Base-by-base conservation (phyloP, 1,140 invertebrate species). In the Atta cephalotes region DNA sequence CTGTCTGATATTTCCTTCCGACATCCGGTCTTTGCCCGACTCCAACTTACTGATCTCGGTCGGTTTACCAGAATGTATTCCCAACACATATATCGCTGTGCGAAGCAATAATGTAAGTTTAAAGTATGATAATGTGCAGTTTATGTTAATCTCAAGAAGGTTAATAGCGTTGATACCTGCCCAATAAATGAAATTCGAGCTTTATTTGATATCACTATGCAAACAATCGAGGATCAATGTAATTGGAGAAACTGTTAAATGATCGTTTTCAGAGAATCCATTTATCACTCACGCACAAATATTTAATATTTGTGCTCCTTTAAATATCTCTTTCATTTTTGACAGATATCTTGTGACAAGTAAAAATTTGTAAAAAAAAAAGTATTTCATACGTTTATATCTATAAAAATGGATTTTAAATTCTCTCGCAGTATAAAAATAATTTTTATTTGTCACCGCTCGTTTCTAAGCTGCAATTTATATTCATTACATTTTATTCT, bases 81-180 rank as follows among this genome's bases (percentile, higher is more conserved):
- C 49, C 85, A 80, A 84, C 82, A 81, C 51, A 80, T 90, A 85
- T 92, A 90, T 91, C 88, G 88, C 86, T 68, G 82, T 84, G 45
- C 87, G 85, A 72, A 81, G 86, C 86, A 74, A 90, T 93, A 92
- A 89, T 85, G 79, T 89, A 71, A 60, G 92, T 91, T 93, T 92
- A 90, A 92, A 89, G 88, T 90, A 92, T 92, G 92, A 93, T 93
- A 93, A 93, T 92, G 91, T 91, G 88, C 85, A 87, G 90, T 93
- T 93, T 93, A 51, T 78, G 88, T 56, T 93, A 93, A 93, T 92
- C 92, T 92, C 76, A 78, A 82, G 79, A 87, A 93, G 68, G 14
- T 9, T 16, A 21, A 45, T 39, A 21, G n/a, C 60, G 76, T 71
- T 49, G 68, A 82, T 86, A 49, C 18, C 14, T 21, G 51, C 28